Conservation (phyloP, 2,888 invertebrate species). For the Cosmopolites sordidus region DNA sequence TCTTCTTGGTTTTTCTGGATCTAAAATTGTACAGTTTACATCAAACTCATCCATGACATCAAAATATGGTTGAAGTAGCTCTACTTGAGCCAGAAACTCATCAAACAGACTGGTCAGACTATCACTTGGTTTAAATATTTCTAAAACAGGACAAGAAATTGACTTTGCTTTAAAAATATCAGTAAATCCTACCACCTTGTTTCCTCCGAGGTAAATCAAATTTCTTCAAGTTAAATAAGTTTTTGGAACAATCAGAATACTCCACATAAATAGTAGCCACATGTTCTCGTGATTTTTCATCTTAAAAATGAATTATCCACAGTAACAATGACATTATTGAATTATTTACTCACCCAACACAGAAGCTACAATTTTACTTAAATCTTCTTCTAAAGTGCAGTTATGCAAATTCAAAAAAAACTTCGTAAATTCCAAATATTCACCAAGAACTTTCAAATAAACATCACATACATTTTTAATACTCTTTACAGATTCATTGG, state of each 20-base stretch:
- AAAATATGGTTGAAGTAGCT: constrained; percentile 44
- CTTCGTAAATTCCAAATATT: constrained; percentile 37
- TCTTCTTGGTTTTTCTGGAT: constrained; percentile 44
- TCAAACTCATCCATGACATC: constrained; percentile 47
- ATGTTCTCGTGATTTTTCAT: constrained; percentile 35
- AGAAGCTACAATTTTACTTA: constrained; percentile 28
- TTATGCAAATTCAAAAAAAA: constrained; percentile 37
- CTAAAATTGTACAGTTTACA: constrained; percentile 44
- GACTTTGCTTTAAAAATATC: neutral
- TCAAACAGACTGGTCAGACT: constrained; percentile 39
- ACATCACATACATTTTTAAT: constrained; percentile 25
- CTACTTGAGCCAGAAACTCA: constrained; percentile 36
- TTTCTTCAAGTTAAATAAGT: constrained; percentile 36
- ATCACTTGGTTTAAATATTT: constrained; percentile 23
- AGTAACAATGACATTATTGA: too few relatives aligned
- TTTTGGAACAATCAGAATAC: constrained; percentile 25
- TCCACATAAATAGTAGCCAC: constrained; percentile 32
- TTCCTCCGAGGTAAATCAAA: constrained; percentile 37
- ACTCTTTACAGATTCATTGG: constrained; percentile 14
- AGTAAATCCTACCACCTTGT: constrained; percentile 7
- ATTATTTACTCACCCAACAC: constrained; percentile 11
- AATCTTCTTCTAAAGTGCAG: constrained; percentile 31
- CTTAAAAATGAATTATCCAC: constrained; percentile 13
- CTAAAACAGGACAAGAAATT: neutral
- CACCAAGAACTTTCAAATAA: constrained; percentile 33